A percentile compares a stretch with the other conserved stretches of the same genome.
Evolutionary conservation across 2,888 invertebrate genomes (phyloP).

Genomic region (Melanostoma mellinum): DNA sequence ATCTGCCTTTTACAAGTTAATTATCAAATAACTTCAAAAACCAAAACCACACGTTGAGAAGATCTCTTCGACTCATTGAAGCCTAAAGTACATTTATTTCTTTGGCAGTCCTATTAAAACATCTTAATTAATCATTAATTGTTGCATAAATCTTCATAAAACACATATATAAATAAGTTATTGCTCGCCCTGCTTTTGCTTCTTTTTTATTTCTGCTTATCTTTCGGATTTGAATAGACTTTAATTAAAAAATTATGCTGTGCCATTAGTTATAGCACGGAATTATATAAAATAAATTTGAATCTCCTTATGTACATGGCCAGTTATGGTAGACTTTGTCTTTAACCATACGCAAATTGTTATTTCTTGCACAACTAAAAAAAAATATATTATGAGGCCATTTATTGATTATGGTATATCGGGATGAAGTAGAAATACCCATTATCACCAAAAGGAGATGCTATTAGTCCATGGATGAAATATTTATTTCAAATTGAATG

Average conservation of each 20-base stretch:
- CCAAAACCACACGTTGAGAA: too few species aligned
- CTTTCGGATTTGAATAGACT: background rate
- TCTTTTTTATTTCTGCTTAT: background rate
- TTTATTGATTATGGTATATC: conserved; percentile 10
- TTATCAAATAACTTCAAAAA: too few species aligned
- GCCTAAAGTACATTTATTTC: too few species aligned
- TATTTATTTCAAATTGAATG: conserved; percentile 1
- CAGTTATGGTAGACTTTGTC: conserved; percentile 9
- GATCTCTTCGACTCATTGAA: too few species aligned
- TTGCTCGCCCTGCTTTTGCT: background rate
- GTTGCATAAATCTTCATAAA: conserved; percentile 14
- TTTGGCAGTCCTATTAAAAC: too few species aligned
- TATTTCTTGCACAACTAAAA: conserved; percentile 50
- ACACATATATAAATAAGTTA: background rate
- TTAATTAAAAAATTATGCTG: background rate
- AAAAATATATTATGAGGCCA: conserved; percentile 33
- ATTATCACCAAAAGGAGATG: conserved; percentile 37
- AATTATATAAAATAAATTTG: conserved; percentile 1
- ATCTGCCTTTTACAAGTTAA: too few species aligned
- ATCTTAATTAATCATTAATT: conserved; percentile 12
- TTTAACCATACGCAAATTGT: conserved; percentile 30
- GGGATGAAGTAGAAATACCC: conserved; percentile 12
- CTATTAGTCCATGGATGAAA: conserved; percentile 5
- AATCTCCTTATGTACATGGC: background rate
- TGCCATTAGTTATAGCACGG: background rate